A percentile compares a stretch with the other conserved stretches of the same genome.
Conservation (phyloP, 2,797 vertebrate genomes). For the Propithecus deckenii region DNA sequence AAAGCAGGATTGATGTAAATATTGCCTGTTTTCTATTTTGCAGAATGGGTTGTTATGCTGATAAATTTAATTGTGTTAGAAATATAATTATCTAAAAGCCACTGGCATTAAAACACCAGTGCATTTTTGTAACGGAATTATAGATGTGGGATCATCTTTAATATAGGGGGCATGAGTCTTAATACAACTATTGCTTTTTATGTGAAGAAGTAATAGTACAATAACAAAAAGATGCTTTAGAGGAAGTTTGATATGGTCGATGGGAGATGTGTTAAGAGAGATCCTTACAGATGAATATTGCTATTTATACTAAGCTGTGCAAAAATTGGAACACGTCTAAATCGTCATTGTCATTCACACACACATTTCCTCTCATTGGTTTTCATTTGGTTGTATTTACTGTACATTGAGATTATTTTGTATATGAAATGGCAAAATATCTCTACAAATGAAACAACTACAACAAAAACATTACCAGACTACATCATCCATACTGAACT, state of each 20-base stretch:
- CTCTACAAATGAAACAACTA: neutral
- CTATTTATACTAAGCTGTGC: conserved; percentile 29
- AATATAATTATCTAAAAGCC: conserved; percentile 53
- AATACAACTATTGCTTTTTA: conserved; percentile 38
- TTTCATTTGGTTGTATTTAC: conserved; percentile 49
- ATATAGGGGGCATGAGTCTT: neutral
- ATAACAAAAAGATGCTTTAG: neutral
- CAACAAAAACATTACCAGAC: neutral
- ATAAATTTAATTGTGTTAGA: conserved; percentile 54
- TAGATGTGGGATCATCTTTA: neutral
- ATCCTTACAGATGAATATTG: neutral
- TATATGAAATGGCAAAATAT: neutral
- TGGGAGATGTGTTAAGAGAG: neutral
- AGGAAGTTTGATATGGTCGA: neutral
- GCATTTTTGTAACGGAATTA: conserved; percentile 5
- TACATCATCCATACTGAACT: neutral
- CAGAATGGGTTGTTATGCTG: neutral
- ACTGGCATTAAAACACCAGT: conserved; percentile 2
- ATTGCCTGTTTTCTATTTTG: conserved; percentile 36
- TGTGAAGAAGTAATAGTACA: neutral
- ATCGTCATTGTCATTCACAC: neutral
- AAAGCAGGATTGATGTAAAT: conserved; percentile 48
- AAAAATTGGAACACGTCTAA: neutral
- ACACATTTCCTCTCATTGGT: neutral
- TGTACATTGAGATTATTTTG: neutral